A percentile compares a stretch with the other conserved stretches of the same genome.
Conservation (phyloP, 2,797 vertebrate species). For the Petrocephalus sullivani region DNA sequence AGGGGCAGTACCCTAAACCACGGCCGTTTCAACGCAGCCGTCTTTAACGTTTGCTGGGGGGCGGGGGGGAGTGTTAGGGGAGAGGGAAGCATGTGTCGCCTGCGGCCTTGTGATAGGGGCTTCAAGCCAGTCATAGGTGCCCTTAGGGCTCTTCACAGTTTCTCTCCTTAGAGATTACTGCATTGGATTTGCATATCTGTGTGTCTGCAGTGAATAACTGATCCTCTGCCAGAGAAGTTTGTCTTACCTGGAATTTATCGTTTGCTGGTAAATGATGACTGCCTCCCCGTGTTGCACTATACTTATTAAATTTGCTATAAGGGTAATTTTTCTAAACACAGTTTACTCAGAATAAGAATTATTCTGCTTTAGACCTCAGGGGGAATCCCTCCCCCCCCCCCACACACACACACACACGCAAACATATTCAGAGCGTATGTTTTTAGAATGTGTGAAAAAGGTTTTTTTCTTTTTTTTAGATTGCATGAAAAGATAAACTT, state of each 20-base stretch:
- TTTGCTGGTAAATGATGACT: not conserved
- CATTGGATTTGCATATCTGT: slow-evolving; percentile 33
- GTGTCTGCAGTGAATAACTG: slow-evolving; percentile 30
- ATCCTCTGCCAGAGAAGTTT: slow-evolving; percentile 13
- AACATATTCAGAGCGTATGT: not conserved
- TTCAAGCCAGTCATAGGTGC: slow-evolving; percentile 1
- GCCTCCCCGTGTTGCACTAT: not conserved
- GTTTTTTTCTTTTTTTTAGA: not conserved
- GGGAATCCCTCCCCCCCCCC: not conserved
- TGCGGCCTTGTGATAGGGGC: slow-evolving; percentile 36
- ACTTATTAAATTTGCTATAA: not conserved
- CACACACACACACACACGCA: too few species aligned
- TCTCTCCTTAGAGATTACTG: slow-evolving; percentile 23
- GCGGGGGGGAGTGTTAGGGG: not conserved
- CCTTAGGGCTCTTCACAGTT: slow-evolving; percentile 11
- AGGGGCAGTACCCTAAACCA: not conserved
- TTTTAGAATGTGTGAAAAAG: not conserved
- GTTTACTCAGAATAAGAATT: not conserved
- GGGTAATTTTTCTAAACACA: not conserved
- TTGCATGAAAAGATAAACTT: not conserved
- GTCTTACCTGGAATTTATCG: not conserved
- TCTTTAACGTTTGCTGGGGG: slow-evolving; percentile 13
- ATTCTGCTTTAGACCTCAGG: not conserved
- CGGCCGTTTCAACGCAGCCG: slow-evolving; percentile 30
- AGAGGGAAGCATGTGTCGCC: slow-evolving; percentile 18